phyloP scores from a whole-genome alignment of 2,113 vertebrate species.

The Channa argus region DNA sequence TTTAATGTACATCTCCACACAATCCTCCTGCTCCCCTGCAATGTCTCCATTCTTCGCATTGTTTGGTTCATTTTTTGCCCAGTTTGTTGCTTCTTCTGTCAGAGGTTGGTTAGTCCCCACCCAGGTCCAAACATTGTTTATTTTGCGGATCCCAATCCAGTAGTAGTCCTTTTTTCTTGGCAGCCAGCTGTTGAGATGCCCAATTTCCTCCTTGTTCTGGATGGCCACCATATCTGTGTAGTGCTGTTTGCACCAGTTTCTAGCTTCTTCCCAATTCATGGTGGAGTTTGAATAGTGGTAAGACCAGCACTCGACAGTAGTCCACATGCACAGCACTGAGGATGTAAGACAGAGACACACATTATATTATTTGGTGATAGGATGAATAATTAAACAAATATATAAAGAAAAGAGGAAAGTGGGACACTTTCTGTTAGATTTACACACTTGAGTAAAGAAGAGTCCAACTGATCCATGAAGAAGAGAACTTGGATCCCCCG shows the following conservation, averaged over 20 bases:
- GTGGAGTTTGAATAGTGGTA: conserved; percentile 78
- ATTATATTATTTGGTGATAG: neutral
- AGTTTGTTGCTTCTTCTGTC: conserved; percentile 88
- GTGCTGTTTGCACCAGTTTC: conserved; percentile 81
- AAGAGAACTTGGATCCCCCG: conserved; percentile 10
- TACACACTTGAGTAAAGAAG: conserved; percentile 66
- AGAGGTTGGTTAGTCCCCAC: conserved; percentile 89
- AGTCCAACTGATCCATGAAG: conserved; percentile 28
- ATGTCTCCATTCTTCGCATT: conserved; percentile 57
- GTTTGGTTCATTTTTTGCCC: conserved; percentile 90
- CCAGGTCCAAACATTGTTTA: conserved; percentile 88
- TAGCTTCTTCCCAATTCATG: conserved; percentile 84
- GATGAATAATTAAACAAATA: neutral
- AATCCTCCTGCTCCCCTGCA: conserved; percentile 83
- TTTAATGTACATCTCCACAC: conserved; percentile 95
- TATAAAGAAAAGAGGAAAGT: neutral
- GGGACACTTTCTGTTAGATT: neutral
- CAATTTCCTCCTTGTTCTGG: conserved; percentile 90
- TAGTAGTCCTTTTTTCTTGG: conserved; percentile 81
- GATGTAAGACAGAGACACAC: conserved; percentile 2
- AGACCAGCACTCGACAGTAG: conserved; percentile 85
- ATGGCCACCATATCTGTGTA: conserved; percentile 95
- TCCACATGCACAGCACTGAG: conserved; percentile 75
- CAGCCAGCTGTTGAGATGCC: conserved; percentile 83
- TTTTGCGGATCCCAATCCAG: conserved; percentile 95